Base-by-base conservation (phyloP, 2,888 invertebrate species). In the Synergus gifuensis region DNA sequence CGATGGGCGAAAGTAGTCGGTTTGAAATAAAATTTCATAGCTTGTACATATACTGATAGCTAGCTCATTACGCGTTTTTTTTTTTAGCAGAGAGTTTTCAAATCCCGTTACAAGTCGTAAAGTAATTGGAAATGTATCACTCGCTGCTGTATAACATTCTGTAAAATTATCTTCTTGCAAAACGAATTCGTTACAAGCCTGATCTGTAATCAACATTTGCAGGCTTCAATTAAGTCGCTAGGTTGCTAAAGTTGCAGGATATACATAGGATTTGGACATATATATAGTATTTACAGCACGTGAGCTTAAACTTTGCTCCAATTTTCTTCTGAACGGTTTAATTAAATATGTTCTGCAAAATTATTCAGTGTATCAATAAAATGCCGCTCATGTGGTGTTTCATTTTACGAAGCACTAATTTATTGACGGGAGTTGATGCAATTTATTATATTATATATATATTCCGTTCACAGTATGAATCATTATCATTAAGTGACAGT, bases 131-230 rank as follows among this genome's bases (percentile, higher is more conserved):
- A 58, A 58, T 58, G 58, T 58, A 58, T 58, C 58, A n/a, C 58
- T 58, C 58, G 18, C 58, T 58, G 58, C 58, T 5, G 36, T 12
- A 64, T 64, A 64, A 16, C 63, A 40, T 42, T 42, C 64, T 14
- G 46, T 28, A 73, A 73, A 73, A 73, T 73, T 49, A 73, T 73
- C 36, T 73, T 73, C 54, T 73, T 73, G 54, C 69, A 36, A 54
- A 73, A 73, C 69, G 54, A 73, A 73, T 73, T 22, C 36, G 49
- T 49, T 73, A 36, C 49, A 49, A 73, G 69, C 69, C 46, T 54
- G 49, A 73, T 73, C 49, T 73, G 69, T 73, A 73, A 73, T 73
- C 69, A 73, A 73, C 54, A 36, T 73, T 49, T 73, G 49, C n/a
- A 69, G 69, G 69, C 69, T 73, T 73, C 67, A 67, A 67, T 67